Evolutionary conservation across 2,113 vertebrate species (phyloP), one percentile per base, ranked within the genome.

Genomic region (Pagrus major): DNA sequence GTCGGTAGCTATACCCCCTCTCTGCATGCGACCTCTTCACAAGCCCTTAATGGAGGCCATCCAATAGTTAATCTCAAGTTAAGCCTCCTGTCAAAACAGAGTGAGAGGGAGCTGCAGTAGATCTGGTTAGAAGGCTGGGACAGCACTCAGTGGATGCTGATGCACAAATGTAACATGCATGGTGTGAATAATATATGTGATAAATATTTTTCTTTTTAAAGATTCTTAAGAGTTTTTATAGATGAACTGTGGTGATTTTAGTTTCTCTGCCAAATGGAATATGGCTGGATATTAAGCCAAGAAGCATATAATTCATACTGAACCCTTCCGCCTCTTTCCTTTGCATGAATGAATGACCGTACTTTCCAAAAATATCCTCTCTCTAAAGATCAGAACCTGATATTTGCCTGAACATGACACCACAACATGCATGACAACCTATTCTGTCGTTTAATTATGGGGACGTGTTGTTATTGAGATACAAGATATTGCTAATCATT

Each of bases 11-110:
- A 11, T 33, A 25, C 15, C 25, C 15, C 16, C 42, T 42, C 80
- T 64, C 77, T 81, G 29, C 16, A 56, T 74, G 39, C 59, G 52
- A 59, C 67, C 71, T 70, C 71, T 29, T 61, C 56, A 51, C 44
- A 51, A 73, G 27, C 71, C 35, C 42, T 81, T 76, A 67, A 87
- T 87, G 72, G 68, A 80, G 42, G 52, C 23, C 68, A 64, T 39
- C 68, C 79, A 65, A 31, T 58, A 23, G 63, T 68, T 86, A 84
- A 86, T 86, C 80, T 73, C 60, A 39, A 71, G 3, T 78, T 76
- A 74, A 86, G 31, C 51, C 73, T 78, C 49, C 9, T 59, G 66
- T 81, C 42, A 15, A 68, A 83, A 74, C 46, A 71, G 55, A 78
- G 27, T 8, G 9, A 61, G 31, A 55, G 35, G 42, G 63, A 65